Percentiles rank a stretch among this genome's conserved stretches.
Conservation (phyloP, 2,797 vertebrate genomes). For the Gambelia wislizenii region DNA sequence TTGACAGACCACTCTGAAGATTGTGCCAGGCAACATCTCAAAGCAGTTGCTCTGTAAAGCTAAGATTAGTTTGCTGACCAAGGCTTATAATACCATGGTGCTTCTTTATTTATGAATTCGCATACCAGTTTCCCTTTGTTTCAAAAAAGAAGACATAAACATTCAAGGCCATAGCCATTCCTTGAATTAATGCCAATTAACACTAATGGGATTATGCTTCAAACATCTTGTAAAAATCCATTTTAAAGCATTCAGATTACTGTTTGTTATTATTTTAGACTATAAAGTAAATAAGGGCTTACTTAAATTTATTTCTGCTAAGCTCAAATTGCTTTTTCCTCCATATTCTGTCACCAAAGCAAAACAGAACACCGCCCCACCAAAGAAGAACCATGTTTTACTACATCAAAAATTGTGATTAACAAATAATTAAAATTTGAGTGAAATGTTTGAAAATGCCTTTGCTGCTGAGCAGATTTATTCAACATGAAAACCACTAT, state of each 20-base stretch:
- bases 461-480: conserved; percentile 51
- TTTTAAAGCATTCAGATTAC: conserved; percentile 68
- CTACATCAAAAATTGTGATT: conserved; percentile 54
- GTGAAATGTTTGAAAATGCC: conserved; percentile 54
- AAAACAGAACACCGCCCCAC: conserved; percentile 41
- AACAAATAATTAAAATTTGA: conserved; percentile 54
- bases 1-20: background rate
- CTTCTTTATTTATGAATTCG: conserved; percentile 57
- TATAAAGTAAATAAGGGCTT: conserved; percentile 73
- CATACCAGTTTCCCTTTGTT: conserved; percentile 44
- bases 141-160: conserved; percentile 51
- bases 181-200: conserved; percentile 72
- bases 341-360: conserved; percentile 48
- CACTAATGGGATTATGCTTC: conserved; percentile 74
- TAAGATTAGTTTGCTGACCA: background rate
- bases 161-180: conserved; percentile 68
- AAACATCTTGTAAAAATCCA: conserved; percentile 69
- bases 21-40: background rate
- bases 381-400: conserved; percentile 34
- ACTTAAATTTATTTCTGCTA: conserved; percentile 62
- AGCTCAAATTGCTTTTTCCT: conserved; percentile 61
- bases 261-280: conserved; percentile 67
- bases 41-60: background rate
- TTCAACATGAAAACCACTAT: conserved; percentile 49
- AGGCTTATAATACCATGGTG: conserved; percentile 9